Evolutionary conservation across 2,888 invertebrate species (phyloP).

Genomic region (Lasioglossum malachurum): DNA sequence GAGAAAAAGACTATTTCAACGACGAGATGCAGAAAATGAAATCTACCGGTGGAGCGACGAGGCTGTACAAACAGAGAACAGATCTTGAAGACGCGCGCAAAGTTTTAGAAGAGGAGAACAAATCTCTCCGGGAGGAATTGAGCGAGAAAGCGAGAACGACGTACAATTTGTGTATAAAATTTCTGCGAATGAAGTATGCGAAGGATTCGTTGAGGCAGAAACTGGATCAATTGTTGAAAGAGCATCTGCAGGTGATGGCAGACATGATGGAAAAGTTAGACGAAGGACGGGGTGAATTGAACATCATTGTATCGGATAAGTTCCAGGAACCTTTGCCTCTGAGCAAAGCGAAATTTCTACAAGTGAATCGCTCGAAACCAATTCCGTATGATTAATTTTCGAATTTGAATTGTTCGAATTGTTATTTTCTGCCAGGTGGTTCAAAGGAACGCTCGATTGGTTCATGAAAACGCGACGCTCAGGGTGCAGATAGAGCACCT

Average conservation of each 20-base stretch:
- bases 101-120: slow-evolving; percentile 71
- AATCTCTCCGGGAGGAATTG: slow-evolving; percentile 66
- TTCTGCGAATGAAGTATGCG: slow-evolving; percentile 76
- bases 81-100: slow-evolving; percentile 63
- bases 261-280: slow-evolving; percentile 80
- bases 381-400: not conserved
- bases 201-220: slow-evolving; percentile 74
- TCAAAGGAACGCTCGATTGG: slow-evolving; percentile 75
- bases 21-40: slow-evolving; percentile 85
- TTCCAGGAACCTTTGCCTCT: slow-evolving; percentile 76
- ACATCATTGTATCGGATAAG: slow-evolving; percentile 76
- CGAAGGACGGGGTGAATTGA: slow-evolving; percentile 76
- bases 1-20: slow-evolving; percentile 86
- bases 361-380: slow-evolving; percentile 60
- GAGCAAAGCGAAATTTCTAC: slow-evolving; percentile 76
- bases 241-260: slow-evolving; percentile 76
- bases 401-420: not conserved
- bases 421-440: slow-evolving; percentile 65
- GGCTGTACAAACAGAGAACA: slow-evolving; percentile 58
- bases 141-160: slow-evolving; percentile 71
- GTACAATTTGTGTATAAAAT: slow-evolving; percentile 77
- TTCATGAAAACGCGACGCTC: slow-evolving; percentile 75
- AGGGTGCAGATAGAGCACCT: slow-evolving; percentile 75
- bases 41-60: slow-evolving; percentile 52
- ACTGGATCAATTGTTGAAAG: slow-evolving; percentile 71